Evolutionary conservation across 2,113 vertebrate species (phyloP), one percentile per base, ranked within the genome.

Genomic region (Crotalus viridis): DNA sequence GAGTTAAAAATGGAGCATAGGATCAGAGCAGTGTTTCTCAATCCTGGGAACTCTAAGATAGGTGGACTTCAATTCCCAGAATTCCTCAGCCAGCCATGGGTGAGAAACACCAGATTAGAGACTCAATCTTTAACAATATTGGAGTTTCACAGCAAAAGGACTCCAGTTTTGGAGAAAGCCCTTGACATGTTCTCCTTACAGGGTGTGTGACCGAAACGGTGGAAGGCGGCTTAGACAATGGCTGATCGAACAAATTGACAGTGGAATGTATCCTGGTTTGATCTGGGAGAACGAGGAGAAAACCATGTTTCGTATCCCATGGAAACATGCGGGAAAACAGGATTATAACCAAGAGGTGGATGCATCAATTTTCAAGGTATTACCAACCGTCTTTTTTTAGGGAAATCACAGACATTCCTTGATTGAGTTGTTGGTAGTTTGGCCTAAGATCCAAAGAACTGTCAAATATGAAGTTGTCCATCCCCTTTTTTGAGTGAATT

Each of bases 341-440:
- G 99, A 99, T 92, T 99, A 99, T 94, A 99, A 99, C 94, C 99
- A 99, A 96, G 99, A 99, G 94, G 97, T 99, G 90, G 99, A 99
- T 2, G 99, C 99, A 0, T 99, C 98, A 0, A 99, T 99, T 87
- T 99, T 99, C 91, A 99, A 99, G 98, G 99, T 99, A 95, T 55
- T 39, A 55, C 4, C 19, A 81, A 21, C 7, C 3, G 3, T 39
- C 17, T 54, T 51, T 51, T 88, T n/a, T 48, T 28, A 48, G 54
- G 13, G 43, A 33, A 48, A 28, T 22, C 24, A 6, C 12, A 52
- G 46, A 1, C 48, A 52, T 52, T 52, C 46, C 26, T 51, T 52
- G 48, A 28, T 28, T 52, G 12, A 52, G 17, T 81, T 81, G 17
- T 81, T 81, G 33, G 74, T 81, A 81, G 74, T 5, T 33, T 33